phyloP scores from a whole-genome alignment of 2,888 invertebrate species.

The Pheosia gnoma region DNA sequence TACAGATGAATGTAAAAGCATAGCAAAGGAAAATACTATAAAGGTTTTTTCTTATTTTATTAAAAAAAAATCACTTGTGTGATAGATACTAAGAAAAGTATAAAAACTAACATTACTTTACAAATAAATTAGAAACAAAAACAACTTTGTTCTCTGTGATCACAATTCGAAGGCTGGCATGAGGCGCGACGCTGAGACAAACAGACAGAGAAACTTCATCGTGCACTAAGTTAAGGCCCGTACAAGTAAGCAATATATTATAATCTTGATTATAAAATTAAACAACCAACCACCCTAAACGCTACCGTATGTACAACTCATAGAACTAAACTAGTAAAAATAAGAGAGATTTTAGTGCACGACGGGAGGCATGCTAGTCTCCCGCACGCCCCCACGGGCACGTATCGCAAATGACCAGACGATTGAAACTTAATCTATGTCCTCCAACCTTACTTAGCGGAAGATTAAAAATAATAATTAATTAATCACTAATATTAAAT shows the following conservation, averaged over 20 bases:
- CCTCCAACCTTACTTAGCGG: slow-evolving; percentile 50
- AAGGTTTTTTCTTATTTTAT: slow-evolving; percentile 49
- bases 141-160: slow-evolving; percentile 80
- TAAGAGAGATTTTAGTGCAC: slow-evolving; percentile 74
- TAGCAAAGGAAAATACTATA: slow-evolving; percentile 52
- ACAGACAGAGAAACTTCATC: slow-evolving; percentile 53
- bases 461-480: slow-evolving; percentile 57
- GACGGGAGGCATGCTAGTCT: slow-evolving; percentile 43
- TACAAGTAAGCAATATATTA: slow-evolving; percentile 69
- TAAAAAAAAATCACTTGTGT: slow-evolving; percentile 50
- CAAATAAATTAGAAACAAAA: slow-evolving; percentile 84
- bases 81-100: slow-evolving; percentile 51
- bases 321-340: slow-evolving; percentile 57
- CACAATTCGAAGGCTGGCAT: slow-evolving; percentile 66
- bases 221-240: slow-evolving; percentile 42
- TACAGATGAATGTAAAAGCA: slow-evolving; percentile 43
- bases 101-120: slow-evolving; percentile 76
- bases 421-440: slow-evolving; percentile 48
- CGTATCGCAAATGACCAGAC: slow-evolving; percentile 61
- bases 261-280: slow-evolving; percentile 65
- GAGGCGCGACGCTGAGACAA: slow-evolving; percentile 26
- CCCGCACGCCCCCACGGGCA: slow-evolving; percentile 29
- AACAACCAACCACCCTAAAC: slow-evolving; percentile 74
- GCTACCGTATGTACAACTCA: slow-evolving; percentile 67
- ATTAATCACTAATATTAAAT: slow-evolving; percentile 61